Evolutionary conservation across 2,888 invertebrate species (phyloP), one percentile per base, ranked within the genome.

Genomic region (Julus scanicus): DNA sequence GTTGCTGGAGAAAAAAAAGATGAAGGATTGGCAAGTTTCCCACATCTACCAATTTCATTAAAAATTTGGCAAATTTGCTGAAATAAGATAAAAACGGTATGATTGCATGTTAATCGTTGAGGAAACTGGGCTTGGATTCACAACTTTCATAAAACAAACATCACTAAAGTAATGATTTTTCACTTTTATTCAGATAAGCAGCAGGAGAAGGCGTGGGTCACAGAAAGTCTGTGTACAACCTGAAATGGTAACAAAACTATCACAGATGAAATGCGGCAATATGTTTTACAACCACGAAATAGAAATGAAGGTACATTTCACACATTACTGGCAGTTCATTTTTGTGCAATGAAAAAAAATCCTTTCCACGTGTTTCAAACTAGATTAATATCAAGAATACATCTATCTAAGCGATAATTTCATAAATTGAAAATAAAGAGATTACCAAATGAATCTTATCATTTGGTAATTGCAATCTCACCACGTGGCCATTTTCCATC

Each of bases 201-300:
- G 53, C 49, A 20, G 57, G 49, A 53, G 86, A 86, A 53, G 86
- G 49, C 44, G 53, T 53, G 37, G 49, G 49, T 49, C 86, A 86
- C 84, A 84, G 84, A 84, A 84, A 29, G 4, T 84, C 84, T 44
- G 84, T 84, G 84, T 48, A 84, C 48, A 48, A 84, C 84, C 84
- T 84, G 84, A 84, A 84, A 84, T 84, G 40, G 40, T 37, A 84
- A 71, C 71, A 71, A 71, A 84, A 84, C 84, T 84, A 40, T 84
- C 20, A 84, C 40, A 20, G 44, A 84, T 84, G 84, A 84, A 84
- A 84, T 84, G 48, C 48, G 40, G 44, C 17, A 5, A 40, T 40
- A 40, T 20, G 40, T 20, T 84, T 44, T 84, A 84, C 40, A 84
- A 39, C 11, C 1, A 40, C 9, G 17, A 84, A 84, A 39, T 44